Percentiles rank a stretch among this genome's conserved stretches.
Evolutionary conservation across 1,140 invertebrate species (phyloP).

Genomic region (Cyphomyrmex costatus): DNA sequence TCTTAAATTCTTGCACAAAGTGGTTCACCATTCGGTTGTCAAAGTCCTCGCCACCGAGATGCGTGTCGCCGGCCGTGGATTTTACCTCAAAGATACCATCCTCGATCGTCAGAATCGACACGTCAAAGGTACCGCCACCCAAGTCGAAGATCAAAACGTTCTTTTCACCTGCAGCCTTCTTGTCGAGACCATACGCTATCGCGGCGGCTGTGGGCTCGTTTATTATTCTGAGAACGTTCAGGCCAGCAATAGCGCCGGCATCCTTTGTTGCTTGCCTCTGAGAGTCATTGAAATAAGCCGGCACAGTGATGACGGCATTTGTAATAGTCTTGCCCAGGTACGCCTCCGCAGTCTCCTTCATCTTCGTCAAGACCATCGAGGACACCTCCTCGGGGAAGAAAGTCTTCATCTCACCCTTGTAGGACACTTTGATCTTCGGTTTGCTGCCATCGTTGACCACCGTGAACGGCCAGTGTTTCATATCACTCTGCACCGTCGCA

Average conservation of each 20-base stretch:
- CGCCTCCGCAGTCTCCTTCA: conserved; percentile 91
- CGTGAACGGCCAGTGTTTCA: conserved; percentile 93
- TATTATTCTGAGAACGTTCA: conserved; percentile 93
- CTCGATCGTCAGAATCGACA: conserved; percentile 92
- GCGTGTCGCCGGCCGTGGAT: conserved; percentile 92
- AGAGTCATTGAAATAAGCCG: conserved; percentile 91
- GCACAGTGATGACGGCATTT: conserved; percentile 85
- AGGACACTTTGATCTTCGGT: conserved; percentile 90
- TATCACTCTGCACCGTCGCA: conserved; percentile 91
- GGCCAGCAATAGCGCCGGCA: conserved; percentile 88
- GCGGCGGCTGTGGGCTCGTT: conserved; percentile 92
- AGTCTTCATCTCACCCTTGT: conserved; percentile 87
- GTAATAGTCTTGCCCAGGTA: conserved; percentile 83
- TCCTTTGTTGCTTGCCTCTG: conserved; percentile 95
- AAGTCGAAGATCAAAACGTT: conserved; percentile 86
- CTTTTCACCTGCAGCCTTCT: conserved; percentile 86
- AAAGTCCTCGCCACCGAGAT: conserved; percentile 94
- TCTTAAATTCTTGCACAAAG: conserved; percentile 90
- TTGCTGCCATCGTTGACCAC: conserved; percentile 90
- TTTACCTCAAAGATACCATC: conserved; percentile 90
- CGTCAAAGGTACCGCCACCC: conserved; percentile 89
- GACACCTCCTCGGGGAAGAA: conserved; percentile 83
- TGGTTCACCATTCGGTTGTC: conserved; percentile 92
- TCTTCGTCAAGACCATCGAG: conserved; percentile 88
- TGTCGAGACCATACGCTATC: conserved; percentile 90